Conservation (phyloP, 2,113 vertebrate species). For the Epinephelus fuscoguttatus region DNA sequence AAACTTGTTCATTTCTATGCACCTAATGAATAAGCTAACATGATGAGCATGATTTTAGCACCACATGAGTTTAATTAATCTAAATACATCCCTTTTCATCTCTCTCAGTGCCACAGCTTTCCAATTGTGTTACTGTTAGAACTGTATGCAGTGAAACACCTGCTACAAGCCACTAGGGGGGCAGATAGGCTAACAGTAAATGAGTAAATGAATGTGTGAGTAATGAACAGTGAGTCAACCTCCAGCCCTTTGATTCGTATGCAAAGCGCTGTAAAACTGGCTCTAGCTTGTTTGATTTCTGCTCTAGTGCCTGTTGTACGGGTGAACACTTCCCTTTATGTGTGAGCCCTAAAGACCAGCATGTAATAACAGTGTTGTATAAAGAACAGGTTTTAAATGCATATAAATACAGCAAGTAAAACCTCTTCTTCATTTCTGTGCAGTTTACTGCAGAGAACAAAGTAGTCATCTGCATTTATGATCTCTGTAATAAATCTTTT, state of each 20-base stretch:
- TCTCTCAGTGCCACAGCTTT: not conserved
- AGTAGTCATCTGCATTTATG: slow-evolving; percentile 3
- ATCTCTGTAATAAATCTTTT: slow-evolving; percentile 20
- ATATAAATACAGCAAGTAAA: not conserved
- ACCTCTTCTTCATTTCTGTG: slow-evolving; percentile 6
- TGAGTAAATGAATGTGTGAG: slow-evolving; percentile 35
- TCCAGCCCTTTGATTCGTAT: not conserved
- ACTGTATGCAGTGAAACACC: not conserved
- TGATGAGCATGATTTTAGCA: not conserved
- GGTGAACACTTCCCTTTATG: slow-evolving; percentile 1
- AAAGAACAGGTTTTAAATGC: not conserved
- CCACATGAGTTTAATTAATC: not conserved
- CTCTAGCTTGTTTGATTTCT: slow-evolving; percentile 22
- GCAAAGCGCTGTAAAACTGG: not conserved
- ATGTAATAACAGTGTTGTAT: not conserved
- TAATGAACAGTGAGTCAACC: slow-evolving; percentile 41
- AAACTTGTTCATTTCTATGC: not conserved
- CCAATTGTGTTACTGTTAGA: not conserved
- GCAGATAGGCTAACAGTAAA: slow-evolving; percentile 25
- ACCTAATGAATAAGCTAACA: not conserved
- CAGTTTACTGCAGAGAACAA: not conserved
- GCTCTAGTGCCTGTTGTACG: not conserved
- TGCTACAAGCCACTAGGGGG: slow-evolving; percentile 61
- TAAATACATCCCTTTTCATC: not conserved
- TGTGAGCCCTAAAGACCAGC: not conserved